phyloP scores from a whole-genome alignment of 1,140 invertebrate species.

The Procambarus virginalis region DNA sequence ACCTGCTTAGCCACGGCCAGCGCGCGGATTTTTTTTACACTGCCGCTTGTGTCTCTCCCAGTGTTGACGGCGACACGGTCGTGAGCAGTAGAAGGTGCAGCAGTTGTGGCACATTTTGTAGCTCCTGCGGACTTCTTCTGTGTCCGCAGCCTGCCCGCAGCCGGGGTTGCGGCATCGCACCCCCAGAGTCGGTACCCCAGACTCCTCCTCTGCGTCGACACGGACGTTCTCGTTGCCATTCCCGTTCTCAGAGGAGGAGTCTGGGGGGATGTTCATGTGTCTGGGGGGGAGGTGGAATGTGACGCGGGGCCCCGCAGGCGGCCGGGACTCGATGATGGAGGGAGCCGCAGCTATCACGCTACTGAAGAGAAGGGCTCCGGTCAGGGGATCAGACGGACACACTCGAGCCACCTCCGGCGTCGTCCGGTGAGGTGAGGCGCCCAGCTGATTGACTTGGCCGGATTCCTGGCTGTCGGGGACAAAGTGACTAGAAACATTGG shows the following conservation, averaged over 20 bases:
- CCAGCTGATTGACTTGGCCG: slow-evolving; percentile 66
- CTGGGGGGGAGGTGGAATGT: slow-evolving; percentile 60
- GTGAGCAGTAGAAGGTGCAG: slow-evolving; percentile 83
- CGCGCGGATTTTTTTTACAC: slow-evolving; percentile 90
- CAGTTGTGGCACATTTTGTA: slow-evolving; percentile 96
- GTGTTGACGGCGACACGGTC: slow-evolving; percentile 87
- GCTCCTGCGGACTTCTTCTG: slow-evolving; percentile 75
- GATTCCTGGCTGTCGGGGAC: slow-evolving; percentile 42
- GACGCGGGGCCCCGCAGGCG: slow-evolving; percentile 29
- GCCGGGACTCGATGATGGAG: slow-evolving; percentile 20
- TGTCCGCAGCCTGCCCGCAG: slow-evolving; percentile 73
- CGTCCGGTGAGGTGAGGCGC: slow-evolving; percentile 41
- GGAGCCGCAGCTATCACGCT: slow-evolving; percentile 39
- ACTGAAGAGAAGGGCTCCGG: slow-evolving; percentile 30
- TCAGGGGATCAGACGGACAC: slow-evolving; percentile 24
- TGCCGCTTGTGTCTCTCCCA: slow-evolving; percentile 93
- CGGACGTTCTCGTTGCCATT: slow-evolving; percentile 67
- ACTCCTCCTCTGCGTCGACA: slow-evolving; percentile 59
- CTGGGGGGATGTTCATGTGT: slow-evolving; percentile 66
- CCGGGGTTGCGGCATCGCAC: slow-evolving; percentile 69
- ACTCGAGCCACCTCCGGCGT: slow-evolving; percentile 32
- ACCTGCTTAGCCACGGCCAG: slow-evolving; percentile 89
- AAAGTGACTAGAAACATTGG: slow-evolving; percentile 37
- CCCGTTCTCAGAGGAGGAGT: slow-evolving; percentile 69
- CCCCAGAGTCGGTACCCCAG: slow-evolving; percentile 14